Percentiles rank a stretch among this genome's conserved stretches.
Evolutionary conservation across 2,888 invertebrate species (phyloP).

Genomic region (Dicranocentrus wangi): DNA sequence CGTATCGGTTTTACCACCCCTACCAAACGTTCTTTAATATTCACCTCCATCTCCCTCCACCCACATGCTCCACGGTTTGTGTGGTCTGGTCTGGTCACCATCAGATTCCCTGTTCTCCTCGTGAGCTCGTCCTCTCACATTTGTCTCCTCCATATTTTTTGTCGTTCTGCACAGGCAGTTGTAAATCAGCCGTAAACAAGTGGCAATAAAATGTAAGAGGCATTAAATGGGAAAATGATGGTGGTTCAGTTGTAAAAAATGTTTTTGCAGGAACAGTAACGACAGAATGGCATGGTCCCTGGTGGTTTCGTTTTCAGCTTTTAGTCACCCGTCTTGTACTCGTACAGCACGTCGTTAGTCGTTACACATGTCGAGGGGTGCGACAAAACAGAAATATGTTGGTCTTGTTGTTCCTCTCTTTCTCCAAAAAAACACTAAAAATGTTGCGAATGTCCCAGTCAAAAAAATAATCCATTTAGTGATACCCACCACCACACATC

Average conservation of each 20-base stretch:
- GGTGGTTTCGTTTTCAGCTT: constrained; percentile 7
- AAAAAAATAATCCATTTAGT: not conserved
- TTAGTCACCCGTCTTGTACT: not conserved
- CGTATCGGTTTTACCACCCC: no score
- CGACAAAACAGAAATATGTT: not conserved
- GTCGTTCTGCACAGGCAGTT: no score
- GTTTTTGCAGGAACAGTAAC: constrained; percentile 11
- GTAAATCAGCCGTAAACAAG: constrained; percentile 31
- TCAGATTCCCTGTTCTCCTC: not conserved
- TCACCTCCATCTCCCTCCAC: no score
- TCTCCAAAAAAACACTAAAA: no score
- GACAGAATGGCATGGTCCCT: constrained; percentile 11
- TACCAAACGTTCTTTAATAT: no score
- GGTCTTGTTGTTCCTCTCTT: no score
- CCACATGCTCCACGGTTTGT: not conserved
- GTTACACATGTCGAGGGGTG: constrained; percentile 18
- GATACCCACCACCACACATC: not conserved
- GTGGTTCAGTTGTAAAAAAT: constrained; percentile 1
- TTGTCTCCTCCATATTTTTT: not conserved
- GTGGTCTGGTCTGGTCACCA: no score
- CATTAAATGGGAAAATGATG: constrained; percentile 21
- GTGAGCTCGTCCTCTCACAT: not conserved
- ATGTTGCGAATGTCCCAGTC: not conserved
- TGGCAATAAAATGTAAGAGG: constrained; percentile 27
- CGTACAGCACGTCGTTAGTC: not conserved